phyloP scores from a whole-genome alignment of 2,888 invertebrate genomes.

The Bellardia bayeri region DNA sequence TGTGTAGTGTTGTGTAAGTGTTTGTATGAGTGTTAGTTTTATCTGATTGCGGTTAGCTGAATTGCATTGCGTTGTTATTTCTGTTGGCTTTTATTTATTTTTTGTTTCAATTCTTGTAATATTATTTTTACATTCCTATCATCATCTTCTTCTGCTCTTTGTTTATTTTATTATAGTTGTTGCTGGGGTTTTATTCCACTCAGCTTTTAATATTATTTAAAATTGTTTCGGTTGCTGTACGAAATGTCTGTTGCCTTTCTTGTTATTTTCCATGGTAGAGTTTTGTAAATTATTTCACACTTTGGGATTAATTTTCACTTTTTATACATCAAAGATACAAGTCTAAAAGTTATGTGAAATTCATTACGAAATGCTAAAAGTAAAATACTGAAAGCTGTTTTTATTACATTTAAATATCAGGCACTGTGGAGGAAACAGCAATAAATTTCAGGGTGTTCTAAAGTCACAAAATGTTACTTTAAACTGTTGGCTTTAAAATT shows the following conservation, averaged over 20 bases:
- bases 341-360: slow-evolving; percentile 32
- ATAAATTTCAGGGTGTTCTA: neutral
- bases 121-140: slow-evolving; percentile 12
- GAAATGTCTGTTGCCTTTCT: neutral
- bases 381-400: slow-evolving; percentile 25
- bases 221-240: neutral
- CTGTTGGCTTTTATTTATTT: slow-evolving; percentile 52
- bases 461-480: slow-evolving; percentile 28
- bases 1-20: neutral
- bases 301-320: slow-evolving; percentile 72
- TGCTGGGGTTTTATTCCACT: neutral
- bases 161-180: neutral
- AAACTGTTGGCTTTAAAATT: slow-evolving; percentile 18
- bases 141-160: neutral
- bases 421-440: neutral
- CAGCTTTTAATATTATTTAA: slow-evolving; percentile 42
- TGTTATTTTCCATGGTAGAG: slow-evolving; percentile 31
- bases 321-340: slow-evolving; percentile 49
- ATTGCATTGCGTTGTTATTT: slow-evolving; percentile 60
- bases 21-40: slow-evolving; percentile 43
- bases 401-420: slow-evolving; percentile 44
- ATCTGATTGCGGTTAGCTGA: slow-evolving; percentile 68
- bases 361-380: slow-evolving; percentile 42
- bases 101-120: slow-evolving; percentile 45
- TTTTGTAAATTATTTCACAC: slow-evolving; percentile 65